Evolutionary conservation across 2,888 invertebrate species (phyloP).

Genomic region (Heteromyza rotundicornis): DNA sequence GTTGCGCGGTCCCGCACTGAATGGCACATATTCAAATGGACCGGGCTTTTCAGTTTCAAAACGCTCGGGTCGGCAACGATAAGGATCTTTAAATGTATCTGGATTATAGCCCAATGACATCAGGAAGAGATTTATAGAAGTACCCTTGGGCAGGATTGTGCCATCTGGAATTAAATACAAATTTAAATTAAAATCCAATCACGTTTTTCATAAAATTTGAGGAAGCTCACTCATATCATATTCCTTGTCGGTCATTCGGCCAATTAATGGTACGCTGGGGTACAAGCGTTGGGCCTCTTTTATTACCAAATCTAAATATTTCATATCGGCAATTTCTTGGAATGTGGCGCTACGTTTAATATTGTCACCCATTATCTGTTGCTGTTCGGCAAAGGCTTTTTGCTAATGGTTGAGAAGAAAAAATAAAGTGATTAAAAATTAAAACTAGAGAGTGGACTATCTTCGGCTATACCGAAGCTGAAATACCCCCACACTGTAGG

Average conservation of each 20-base stretch:
- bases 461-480: no score
- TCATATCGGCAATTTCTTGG: slow-evolving; percentile 46
- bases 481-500: no score
- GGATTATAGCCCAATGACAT: slow-evolving; percentile 45
- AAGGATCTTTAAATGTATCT: slow-evolving; percentile 43
- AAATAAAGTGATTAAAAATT: not conserved
- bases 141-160: slow-evolving; percentile 45
- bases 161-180: slow-evolving; percentile 49
- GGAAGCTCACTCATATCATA: slow-evolving; percentile 50
- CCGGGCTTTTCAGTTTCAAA: slow-evolving; percentile 35
- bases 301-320: slow-evolving; percentile 50
- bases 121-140: slow-evolving; percentile 43
- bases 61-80: slow-evolving; percentile 63
- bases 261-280: slow-evolving; percentile 53
- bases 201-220: not conserved
- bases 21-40: slow-evolving; percentile 67
- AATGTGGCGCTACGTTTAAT: slow-evolving; percentile 39
- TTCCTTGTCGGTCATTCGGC: slow-evolving; percentile 43
- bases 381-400: slow-evolving; percentile 64
- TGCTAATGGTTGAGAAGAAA: slow-evolving; percentile 51
- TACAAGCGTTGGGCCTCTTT: slow-evolving; percentile 50
- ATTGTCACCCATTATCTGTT: slow-evolving; percentile 59
- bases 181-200: no score
- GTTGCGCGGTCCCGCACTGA: slow-evolving; percentile 71
- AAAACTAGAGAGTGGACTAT: no score